Evolutionary conservation across 1,140 invertebrate genomes (phyloP).

Genomic region (Druon quercuslanigerum): DNA sequence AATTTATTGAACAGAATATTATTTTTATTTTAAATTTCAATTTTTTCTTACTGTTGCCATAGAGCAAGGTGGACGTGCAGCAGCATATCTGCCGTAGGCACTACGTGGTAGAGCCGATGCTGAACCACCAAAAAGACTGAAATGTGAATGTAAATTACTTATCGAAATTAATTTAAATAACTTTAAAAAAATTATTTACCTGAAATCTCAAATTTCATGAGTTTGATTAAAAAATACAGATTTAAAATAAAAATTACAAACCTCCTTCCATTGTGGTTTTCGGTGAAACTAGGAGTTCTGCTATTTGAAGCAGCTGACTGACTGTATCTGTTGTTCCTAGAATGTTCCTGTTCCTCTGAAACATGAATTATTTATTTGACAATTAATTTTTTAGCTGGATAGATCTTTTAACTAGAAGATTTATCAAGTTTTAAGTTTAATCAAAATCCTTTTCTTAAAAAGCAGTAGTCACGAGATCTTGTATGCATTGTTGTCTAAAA

Average conservation of each 20-base stretch:
- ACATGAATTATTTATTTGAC: background rate
- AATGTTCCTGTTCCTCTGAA: constrained; percentile 24
- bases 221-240: background rate
- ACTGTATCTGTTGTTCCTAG: background rate
- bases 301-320: background rate
- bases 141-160: constrained; percentile 38
- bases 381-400: background rate
- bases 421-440: too few species aligned
- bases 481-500: too few species aligned
- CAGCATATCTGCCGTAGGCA: constrained; percentile 78
- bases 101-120: constrained; percentile 51
- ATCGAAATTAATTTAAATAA: background rate
- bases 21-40: background rate
- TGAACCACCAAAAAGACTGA: constrained; percentile 63
- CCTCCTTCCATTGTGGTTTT: constrained; percentile 2
- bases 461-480: too few species aligned
- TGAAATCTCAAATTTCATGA: too few species aligned
- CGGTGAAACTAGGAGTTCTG: background rate
- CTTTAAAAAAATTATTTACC: too few species aligned
- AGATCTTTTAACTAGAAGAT: too few species aligned
- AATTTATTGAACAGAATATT: background rate
- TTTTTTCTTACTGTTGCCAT: constrained; percentile 78
- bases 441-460: too few species aligned
- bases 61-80: constrained; percentile 79
- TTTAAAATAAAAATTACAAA: background rate